Conservation (phyloP, 2,113 vertebrate genomes). For the Tragulus kanchil region DNA sequence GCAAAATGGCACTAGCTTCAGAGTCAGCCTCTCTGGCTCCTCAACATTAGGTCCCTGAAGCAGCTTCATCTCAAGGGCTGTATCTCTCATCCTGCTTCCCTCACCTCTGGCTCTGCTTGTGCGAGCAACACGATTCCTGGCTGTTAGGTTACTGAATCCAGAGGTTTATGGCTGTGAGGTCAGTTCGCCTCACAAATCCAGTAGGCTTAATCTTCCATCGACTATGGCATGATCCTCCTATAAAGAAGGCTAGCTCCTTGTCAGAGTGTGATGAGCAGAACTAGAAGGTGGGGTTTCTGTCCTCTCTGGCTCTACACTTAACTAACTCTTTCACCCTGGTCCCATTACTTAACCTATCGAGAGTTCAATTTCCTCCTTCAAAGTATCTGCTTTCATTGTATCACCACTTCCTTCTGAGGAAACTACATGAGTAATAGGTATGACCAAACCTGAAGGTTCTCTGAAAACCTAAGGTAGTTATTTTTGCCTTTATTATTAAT, state of each 20-base stretch:
- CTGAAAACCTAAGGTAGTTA: background rate
- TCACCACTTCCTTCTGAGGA: background rate
- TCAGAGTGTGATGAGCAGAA: background rate
- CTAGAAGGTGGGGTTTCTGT: background rate
- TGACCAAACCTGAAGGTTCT: conserved; percentile 11
- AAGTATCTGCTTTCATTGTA: conserved; percentile 10
- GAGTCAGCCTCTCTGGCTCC: background rate
- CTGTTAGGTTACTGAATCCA: background rate
- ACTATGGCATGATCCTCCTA: background rate
- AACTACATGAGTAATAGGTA: background rate
- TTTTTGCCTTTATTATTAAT: conserved; percentile 31
- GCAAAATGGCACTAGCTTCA: background rate
- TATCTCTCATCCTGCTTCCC: background rate
- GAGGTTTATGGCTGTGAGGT: background rate
- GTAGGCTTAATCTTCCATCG: background rate
- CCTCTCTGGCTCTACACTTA: background rate
- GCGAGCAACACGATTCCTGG: background rate
- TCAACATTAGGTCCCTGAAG: background rate
- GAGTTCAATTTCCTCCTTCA: conserved; percentile 15
- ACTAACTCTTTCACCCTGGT: background rate
- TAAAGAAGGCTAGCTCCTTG: background rate
- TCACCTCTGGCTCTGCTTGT: background rate
- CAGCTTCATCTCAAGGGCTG: background rate
- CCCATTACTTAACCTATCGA: background rate
- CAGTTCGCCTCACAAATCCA: background rate